Conservation (phyloP, 2,888 invertebrate genomes). For the Pristionchus arcanus region DNA sequence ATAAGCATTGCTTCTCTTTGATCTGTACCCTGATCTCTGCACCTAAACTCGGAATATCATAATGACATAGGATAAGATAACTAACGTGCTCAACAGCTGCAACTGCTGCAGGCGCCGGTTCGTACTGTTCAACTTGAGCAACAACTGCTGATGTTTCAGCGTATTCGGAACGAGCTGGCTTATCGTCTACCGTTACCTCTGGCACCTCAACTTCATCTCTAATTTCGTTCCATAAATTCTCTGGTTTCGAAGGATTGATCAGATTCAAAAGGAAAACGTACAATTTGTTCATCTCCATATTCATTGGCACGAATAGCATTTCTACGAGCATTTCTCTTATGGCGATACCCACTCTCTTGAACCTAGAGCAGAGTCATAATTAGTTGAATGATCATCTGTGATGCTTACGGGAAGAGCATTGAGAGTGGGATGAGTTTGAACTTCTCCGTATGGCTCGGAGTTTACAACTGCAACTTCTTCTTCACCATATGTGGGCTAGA, state of each 20-base stretch:
- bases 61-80: neutral
- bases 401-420: slow-evolving; percentile 12
- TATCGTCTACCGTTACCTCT: neutral
- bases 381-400: neutral
- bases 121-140: slow-evolving; percentile 12
- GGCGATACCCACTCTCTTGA: slow-evolving; percentile 35
- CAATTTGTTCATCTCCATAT: slow-evolving; percentile 43
- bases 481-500: slow-evolving; percentile 29
- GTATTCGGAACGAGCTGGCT: neutral
- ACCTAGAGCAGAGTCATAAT: neutral
- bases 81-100: slow-evolving; percentile 8
- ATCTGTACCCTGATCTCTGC: slow-evolving; percentile 3
- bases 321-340: neutral
- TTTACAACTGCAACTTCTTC: slow-evolving; percentile 27
- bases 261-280: neutral
- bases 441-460: slow-evolving; percentile 35
- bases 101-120: neutral
- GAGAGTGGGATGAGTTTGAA: slow-evolving; percentile 39
- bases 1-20: slow-evolving; percentile 31
- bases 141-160: slow-evolving; percentile 9
- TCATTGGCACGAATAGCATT: neutral
- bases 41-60: neutral
- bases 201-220: neutral
- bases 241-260: neutral
- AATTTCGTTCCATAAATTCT: neutral